phyloP scores from a whole-genome alignment of 2,797 vertebrate genomes.

The Lutjanus campechanus region DNA sequence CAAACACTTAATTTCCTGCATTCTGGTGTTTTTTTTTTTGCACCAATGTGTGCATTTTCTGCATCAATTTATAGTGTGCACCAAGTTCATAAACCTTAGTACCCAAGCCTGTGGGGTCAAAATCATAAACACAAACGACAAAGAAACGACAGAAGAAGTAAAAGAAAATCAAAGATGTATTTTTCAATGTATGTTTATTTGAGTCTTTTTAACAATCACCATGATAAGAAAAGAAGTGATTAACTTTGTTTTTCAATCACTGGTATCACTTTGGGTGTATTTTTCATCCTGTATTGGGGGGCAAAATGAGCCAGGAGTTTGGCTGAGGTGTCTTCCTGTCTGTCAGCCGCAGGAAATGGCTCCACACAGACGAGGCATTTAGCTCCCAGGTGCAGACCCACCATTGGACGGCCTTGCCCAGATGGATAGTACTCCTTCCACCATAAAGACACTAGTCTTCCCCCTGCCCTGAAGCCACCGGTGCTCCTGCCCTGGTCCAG shows the following conservation, averaged over 20 bases:
- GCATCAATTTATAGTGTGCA: too few species aligned
- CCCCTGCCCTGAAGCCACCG: slow-evolving; percentile 78
- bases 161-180: not conserved
- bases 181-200: not conserved
- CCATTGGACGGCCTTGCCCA: slow-evolving; percentile 82
- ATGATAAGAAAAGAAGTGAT: not conserved
- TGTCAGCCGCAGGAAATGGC: slow-evolving; percentile 80
- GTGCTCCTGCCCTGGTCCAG: slow-evolving; percentile 82
- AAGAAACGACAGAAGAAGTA: not conserved
- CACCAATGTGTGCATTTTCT: too few species aligned
- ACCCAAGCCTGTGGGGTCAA: not conserved
- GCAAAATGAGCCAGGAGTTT: slow-evolving; percentile 73
- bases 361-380: slow-evolving; percentile 85
- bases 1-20: too few species aligned
- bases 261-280: slow-evolving; percentile 54
- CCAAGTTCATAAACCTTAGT: too few species aligned
- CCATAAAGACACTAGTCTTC: slow-evolving; percentile 87
- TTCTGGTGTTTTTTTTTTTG: too few species aligned
- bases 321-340: slow-evolving; percentile 83
- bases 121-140: not conserved
- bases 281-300: slow-evolving; percentile 53
- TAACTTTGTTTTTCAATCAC: not conserved
- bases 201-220: not conserved
- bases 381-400: slow-evolving; percentile 86
- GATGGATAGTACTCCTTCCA: slow-evolving; percentile 82